These are phyloP conservation scores for Bedellia somnulentella DNA, from an alignment of 2,888 invertebrate genomes.

Conservation along the genomic window DNA sequence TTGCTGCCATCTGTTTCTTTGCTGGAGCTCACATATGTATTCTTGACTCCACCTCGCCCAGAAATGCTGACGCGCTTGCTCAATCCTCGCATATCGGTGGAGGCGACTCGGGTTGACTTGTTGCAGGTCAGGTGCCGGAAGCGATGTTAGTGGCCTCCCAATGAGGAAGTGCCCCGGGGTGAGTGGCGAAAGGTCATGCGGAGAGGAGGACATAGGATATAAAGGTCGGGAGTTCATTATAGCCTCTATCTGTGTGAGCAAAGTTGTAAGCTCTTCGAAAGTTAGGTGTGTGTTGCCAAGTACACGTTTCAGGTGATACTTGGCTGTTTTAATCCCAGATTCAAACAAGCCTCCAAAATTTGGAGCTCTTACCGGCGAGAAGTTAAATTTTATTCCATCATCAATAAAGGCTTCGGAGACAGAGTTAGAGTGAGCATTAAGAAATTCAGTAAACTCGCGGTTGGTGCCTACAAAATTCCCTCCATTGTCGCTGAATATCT, in stretches of 20 bases:
- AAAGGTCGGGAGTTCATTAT: constrained; percentile 13
- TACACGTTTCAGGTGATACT: constrained; percentile 4
- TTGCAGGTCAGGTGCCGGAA: constrained; percentile 6
- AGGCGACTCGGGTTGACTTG: too few relatives aligned
- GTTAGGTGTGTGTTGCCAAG: constrained; percentile 5
- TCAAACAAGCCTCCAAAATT: not conserved
- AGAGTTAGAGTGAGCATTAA: not conserved
- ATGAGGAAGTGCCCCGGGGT: too few relatives aligned
- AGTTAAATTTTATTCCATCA: not conserved
- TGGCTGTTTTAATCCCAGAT: constrained; percentile 1
- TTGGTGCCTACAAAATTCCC: too few relatives aligned
- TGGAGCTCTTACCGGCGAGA: not conserved
- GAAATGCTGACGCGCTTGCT: constrained; percentile 4
- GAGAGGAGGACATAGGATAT: constrained; percentile 11
- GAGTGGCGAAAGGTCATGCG: constrained; percentile 12
- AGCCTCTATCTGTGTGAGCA: constrained; percentile 12
- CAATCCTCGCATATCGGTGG: not conserved
- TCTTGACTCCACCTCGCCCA: constrained; percentile 3
- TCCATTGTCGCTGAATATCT: too few relatives aligned
- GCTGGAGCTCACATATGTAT: constrained; percentile 2
- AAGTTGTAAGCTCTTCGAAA: not conserved
- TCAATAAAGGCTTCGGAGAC: not conserved
- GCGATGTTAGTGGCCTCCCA: constrained; percentile 11
- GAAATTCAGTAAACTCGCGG: not conserved
- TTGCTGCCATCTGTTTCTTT: not conserved